These are phyloP conservation scores for Calephelis perditalis DNA, from an alignment of 2,888 invertebrate genomes.

Conservation along the genomic window DNA sequence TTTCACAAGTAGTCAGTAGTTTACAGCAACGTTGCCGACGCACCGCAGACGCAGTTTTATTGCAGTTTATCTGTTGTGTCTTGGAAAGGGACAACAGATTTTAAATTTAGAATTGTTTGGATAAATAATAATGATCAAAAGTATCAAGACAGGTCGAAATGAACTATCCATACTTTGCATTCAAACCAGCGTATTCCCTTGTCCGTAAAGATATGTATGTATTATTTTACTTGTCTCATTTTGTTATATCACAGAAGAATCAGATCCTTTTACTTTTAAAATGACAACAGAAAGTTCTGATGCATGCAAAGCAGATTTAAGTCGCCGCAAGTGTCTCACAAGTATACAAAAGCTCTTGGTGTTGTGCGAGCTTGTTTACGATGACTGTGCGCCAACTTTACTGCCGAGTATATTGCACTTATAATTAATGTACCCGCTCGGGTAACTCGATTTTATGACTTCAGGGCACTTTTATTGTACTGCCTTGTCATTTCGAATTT, in stretches of 20 bases:
- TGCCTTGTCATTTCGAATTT: constrained; percentile 13
- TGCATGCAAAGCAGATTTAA: constrained; percentile 8
- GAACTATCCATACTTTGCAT: too few species aligned
- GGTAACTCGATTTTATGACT: constrained; percentile 9
- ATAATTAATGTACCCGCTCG: constrained; percentile 13
- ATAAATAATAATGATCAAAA: too few species aligned
- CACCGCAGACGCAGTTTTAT: too few species aligned
- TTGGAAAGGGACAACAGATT: too few species aligned
- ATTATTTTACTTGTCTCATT: too few species aligned
- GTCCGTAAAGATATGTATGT: too few species aligned
- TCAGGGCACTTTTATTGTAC: constrained; percentile 14
- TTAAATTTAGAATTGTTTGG: too few species aligned
- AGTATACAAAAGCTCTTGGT: constrained; percentile 7
- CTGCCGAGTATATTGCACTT: constrained; percentile 14
- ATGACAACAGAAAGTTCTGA: constrained; percentile 1
- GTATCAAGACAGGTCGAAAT: too few species aligned
- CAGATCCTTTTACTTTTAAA: not conserved
- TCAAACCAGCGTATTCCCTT: too few species aligned
- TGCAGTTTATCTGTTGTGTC: too few species aligned
- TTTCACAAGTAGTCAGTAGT: too few species aligned
- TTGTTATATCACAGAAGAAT: not conserved
- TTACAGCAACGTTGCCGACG: too few species aligned
- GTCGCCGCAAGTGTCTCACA: constrained; percentile 11
- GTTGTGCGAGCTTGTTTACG: constrained; percentile 13
- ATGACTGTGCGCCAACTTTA: constrained; percentile 7